phyloP scores from a whole-genome alignment of 2,888 invertebrate genomes.

The Drosophila kokeensis region DNA sequence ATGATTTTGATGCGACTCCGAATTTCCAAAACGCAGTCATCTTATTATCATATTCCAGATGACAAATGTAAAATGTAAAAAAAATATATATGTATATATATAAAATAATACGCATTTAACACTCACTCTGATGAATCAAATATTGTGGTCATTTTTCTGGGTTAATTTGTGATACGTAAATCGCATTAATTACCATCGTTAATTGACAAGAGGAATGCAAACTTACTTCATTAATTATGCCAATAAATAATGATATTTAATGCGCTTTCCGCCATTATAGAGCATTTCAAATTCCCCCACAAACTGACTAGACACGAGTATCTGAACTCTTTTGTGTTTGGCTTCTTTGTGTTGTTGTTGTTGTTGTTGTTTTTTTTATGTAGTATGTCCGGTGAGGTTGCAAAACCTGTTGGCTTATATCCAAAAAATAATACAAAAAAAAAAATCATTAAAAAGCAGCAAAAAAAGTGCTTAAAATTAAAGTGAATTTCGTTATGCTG shows the following conservation, averaged over 20 bases:
- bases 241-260: slow-evolving; percentile 3
- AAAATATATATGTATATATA: no score
- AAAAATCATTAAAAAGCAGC: neutral
- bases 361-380: neutral
- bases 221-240: slow-evolving; percentile 8
- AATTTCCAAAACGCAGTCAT: slow-evolving; percentile 9
- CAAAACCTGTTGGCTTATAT: slow-evolving; percentile 58
- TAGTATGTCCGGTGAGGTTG: slow-evolving; percentile 49
- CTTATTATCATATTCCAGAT: neutral
- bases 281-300: slow-evolving; percentile 39
- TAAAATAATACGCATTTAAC: no score
- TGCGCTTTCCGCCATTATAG: slow-evolving; percentile 31
- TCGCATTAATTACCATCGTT: neutral
- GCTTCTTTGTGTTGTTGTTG: slow-evolving; percentile 50
- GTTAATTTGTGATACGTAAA: slow-evolving; percentile 3
- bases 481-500: slow-evolving; percentile 13
- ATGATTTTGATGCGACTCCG: slow-evolving; percentile 12
- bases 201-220: neutral
- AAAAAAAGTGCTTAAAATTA: neutral
- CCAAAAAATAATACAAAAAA: slow-evolving; percentile 19
- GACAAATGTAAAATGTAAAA: no score
- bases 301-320: neutral
- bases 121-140: slow-evolving; percentile 1
- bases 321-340: slow-evolving; percentile 51
- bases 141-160: neutral